Evolutionary conservation across 2,113 vertebrate genomes (phyloP).

Genomic region (Lanius ludovicianus): DNA sequence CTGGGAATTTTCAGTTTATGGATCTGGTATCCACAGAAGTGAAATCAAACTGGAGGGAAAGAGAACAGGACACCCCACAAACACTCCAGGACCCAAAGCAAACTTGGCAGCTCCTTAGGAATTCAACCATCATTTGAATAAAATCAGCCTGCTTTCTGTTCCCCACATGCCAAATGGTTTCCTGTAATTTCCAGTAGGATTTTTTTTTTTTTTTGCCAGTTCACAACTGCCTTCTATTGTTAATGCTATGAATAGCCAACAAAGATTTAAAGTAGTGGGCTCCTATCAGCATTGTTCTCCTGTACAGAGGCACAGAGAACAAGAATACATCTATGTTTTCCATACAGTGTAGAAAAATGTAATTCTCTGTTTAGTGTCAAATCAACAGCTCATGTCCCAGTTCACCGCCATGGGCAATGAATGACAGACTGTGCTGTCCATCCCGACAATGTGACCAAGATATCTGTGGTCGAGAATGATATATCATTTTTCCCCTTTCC

Average conservation of each 20-base stretch:
- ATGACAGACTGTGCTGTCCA: conserved; percentile 55
- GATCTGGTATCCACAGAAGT: not conserved
- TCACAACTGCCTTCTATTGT: conserved; percentile 53
- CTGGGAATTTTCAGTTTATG: not conserved
- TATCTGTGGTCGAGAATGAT: conserved; percentile 16
- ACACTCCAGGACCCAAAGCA: not conserved
- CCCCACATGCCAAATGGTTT: not conserved
- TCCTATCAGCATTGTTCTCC: conserved; percentile 67
- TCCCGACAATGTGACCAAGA: conserved; percentile 49
- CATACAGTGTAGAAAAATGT: conserved; percentile 49
- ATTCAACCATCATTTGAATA: not conserved
- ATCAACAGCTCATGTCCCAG: conserved; percentile 54
- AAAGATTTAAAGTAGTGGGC: not conserved
- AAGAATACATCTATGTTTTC: conserved; percentile 54
- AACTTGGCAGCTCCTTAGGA: not conserved
- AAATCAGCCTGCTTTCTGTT: not conserved
- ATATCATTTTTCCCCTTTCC: not conserved
- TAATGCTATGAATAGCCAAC: conserved; percentile 40
- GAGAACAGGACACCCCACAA: not conserved
- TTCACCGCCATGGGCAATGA: conserved; percentile 26
- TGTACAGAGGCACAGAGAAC: conserved; percentile 49
- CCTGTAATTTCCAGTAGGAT: conserved; percentile 27
- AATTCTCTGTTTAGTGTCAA: conserved; percentile 64
- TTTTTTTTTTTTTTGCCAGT: not conserved
- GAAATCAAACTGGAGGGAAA: not conserved